phyloP scores from a whole-genome alignment of 1,140 invertebrate species.

The Harpegnathos saltator region DNA sequence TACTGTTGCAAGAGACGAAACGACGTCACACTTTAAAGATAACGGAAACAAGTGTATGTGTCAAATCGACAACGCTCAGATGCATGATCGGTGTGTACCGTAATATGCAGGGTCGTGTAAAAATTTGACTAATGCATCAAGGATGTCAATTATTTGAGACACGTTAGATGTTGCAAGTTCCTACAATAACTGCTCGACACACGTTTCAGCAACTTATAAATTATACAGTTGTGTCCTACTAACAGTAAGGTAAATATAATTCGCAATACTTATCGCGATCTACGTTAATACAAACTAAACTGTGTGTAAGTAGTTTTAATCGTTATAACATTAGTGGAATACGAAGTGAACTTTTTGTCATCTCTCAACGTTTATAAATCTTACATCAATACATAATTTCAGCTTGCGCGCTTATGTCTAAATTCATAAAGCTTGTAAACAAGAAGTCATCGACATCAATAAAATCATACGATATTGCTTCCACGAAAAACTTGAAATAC shows the following conservation, averaged over 20 bases:
- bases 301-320: constrained; percentile 36
- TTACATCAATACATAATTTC: background rate
- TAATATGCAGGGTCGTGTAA: background rate
- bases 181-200: constrained; percentile 10
- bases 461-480: background rate
- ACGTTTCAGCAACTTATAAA: constrained; percentile 40
- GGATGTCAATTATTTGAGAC: constrained; percentile 1
- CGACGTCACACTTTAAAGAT: constrained; percentile 11
- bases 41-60: background rate
- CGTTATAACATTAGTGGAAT: constrained; percentile 27
- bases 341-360: constrained; percentile 15
- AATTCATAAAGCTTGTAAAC: background rate
- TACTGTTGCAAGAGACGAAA: background rate
- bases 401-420: background rate
- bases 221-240: background rate
- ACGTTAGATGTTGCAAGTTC: constrained; percentile 4
- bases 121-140: constrained; percentile 15
- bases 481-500: background rate
- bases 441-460: background rate
- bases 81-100: background rate
- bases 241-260: constrained; percentile 36
- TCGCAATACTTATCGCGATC: constrained; percentile 22
- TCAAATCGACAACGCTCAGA: no score
- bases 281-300: constrained; percentile 38
- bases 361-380: background rate